Percentiles rank a stretch among this genome's conserved stretches.
Evolutionary conservation across 2,113 vertebrate species (phyloP).

Genomic region (Chionomys nivalis): DNA sequence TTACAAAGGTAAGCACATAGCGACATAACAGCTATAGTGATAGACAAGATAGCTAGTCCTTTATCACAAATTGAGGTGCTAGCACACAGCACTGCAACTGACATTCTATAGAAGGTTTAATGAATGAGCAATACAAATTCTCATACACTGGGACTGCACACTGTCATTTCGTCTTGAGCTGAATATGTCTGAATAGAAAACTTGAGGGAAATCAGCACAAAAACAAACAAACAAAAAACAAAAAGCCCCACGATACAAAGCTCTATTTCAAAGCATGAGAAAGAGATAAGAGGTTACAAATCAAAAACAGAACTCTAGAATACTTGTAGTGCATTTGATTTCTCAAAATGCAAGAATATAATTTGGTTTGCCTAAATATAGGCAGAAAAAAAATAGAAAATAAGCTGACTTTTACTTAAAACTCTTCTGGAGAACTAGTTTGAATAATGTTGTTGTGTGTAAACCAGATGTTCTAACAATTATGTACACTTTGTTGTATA

Average conservation of each 20-base stretch:
- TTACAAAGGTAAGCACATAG: neutral
- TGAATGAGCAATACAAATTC: neutral
- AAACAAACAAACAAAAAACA: neutral
- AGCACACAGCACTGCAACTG: neutral
- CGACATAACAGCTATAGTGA: neutral
- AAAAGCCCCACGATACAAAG: neutral
- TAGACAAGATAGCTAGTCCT: neutral
- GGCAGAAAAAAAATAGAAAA: neutral
- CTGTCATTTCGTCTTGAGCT: neutral
- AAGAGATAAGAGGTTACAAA: neutral
- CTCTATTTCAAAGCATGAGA: neutral
- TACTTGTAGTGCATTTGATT: neutral
- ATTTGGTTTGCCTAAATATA: neutral
- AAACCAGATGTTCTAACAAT: constrained; percentile 41
- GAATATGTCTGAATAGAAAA: neutral
- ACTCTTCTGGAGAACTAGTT: neutral
- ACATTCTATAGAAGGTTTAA: neutral
- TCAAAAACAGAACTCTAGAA: neutral
- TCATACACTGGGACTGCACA: neutral
- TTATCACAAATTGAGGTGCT: neutral
- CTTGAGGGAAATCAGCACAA: neutral
- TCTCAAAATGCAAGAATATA: neutral
- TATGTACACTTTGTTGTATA: constrained; percentile 1
- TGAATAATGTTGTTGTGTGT: constrained; percentile 7
- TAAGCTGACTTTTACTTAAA: neutral